Base-by-base conservation (phyloP, 2,888 invertebrate species). In the Thyatira batis region DNA sequence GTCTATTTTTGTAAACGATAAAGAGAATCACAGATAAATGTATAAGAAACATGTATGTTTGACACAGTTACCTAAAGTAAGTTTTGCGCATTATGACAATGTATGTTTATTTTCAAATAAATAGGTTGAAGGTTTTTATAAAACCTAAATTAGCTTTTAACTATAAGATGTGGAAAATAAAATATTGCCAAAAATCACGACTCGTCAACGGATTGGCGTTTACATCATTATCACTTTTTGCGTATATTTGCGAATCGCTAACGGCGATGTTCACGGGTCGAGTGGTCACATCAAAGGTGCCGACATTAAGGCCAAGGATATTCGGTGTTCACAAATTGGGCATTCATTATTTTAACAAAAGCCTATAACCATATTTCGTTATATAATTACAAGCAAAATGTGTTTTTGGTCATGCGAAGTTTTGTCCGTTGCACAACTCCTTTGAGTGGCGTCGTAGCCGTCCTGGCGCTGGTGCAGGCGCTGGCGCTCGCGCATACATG, bases 291-390 rank as follows among this genome's bases (percentile, higher is more conserved):
- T 85, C 85, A 85, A 87, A 88, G 81, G 72, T 64, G 65, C 84
- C 81, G 84, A 70, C 83, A 86, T 85, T 87, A 85, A 84, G 82
- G 86, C 79, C 87, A 86, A 86, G 85, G 87, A 83, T 83, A 60
- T 69, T 80, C 70, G 67, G 71, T 80, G 71, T 71, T 67, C 76
- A 82, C 81, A 82, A 83, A 85, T 86, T 84, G 80, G 80, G 76
- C 79, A 78, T 84, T 86, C 84, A 82, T 85, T 84, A 84, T 82
- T 77, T 82, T 81, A 82, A 84, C 82, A 87, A 86, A 87, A 87
- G 79, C 73, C 73, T 80, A 79, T 76, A 81, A 75, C 80, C 77
- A 77, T 78, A 80, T 75, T 82, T 65, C 73, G 76, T 85, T 84
- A 83, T 74, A 80, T 85, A 86, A 87, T 82, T 84, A 80, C 71